Evolutionary conservation across 2,888 invertebrate species (phyloP).

Genomic region (Chrysopilus asiliformis): DNA sequence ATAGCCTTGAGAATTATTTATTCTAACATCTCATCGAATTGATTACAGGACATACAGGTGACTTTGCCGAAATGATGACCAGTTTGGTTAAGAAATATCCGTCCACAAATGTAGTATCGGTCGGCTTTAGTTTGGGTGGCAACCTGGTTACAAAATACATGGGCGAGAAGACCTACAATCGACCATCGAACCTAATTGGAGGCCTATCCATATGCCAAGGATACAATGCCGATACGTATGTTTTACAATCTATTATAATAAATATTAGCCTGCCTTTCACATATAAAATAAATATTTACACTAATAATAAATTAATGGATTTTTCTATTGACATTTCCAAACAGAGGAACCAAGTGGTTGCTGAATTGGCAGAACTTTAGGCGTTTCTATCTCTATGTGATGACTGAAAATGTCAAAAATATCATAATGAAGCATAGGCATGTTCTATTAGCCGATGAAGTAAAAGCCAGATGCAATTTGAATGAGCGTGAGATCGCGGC

Average conservation of each 20-base stretch:
- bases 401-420: slow-evolving; percentile 84
- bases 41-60: slow-evolving; percentile 70
- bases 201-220: slow-evolving; percentile 91
- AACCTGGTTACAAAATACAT: slow-evolving; percentile 88
- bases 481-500: slow-evolving; percentile 72
- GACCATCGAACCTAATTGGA: slow-evolving; percentile 61
- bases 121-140: slow-evolving; percentile 89
- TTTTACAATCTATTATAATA: slow-evolving; percentile 18
- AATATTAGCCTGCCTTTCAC: not conserved
- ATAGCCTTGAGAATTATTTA: not conserved
- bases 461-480: slow-evolving; percentile 51
- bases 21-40: not conserved
- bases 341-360: slow-evolving; percentile 65
- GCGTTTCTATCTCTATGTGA: slow-evolving; percentile 78
- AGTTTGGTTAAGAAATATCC: slow-evolving; percentile 61
- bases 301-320: not conserved
- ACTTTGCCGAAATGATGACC: slow-evolving; percentile 71
- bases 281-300: not conserved
- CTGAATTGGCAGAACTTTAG: slow-evolving; percentile 82
- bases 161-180: slow-evolving; percentile 55
- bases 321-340: not conserved
- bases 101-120: slow-evolving; percentile 61
- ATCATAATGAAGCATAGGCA: slow-evolving; percentile 75
- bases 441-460: slow-evolving; percentile 58
- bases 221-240: slow-evolving; percentile 82